These are phyloP conservation scores for Amphipyra berbera DNA, from an alignment of 2,888 invertebrate species.

Conservation along the genomic window DNA sequence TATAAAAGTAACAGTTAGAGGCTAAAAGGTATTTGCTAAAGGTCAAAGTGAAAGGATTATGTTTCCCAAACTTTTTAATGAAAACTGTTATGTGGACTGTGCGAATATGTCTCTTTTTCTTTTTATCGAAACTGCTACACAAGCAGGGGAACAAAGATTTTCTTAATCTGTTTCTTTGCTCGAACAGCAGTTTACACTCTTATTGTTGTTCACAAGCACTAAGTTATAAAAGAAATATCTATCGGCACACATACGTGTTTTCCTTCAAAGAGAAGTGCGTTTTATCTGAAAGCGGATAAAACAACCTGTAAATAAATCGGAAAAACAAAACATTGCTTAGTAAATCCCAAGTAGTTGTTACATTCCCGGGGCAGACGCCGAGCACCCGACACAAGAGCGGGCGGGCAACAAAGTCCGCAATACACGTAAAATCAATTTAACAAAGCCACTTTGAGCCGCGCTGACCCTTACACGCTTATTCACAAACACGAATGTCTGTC, in stretches of 20 bases:
- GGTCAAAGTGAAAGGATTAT: conserved; percentile 44
- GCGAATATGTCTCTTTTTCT: conserved; percentile 27
- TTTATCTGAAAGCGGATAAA: conserved; percentile 44
- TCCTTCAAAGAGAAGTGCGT: conserved; percentile 10
- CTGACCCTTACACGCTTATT: conserved; percentile 79
- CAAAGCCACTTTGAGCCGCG: conserved; percentile 84
- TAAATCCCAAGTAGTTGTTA: conserved; percentile 75
- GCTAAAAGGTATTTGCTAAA: conserved; percentile 30
- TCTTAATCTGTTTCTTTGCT: background rate
- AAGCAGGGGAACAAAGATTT: background rate
- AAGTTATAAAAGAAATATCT: conserved; percentile 20
- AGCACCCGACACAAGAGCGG: conserved; percentile 66
- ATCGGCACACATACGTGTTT: conserved; percentile 19
- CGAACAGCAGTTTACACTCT: conserved; percentile 14
- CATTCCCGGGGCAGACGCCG: conserved; percentile 62
- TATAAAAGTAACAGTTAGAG: conserved; percentile 26
- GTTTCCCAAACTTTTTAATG: conserved; percentile 43
- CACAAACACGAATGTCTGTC: conserved; percentile 66
- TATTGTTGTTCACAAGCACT: conserved; percentile 21
- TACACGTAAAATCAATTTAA: conserved; percentile 89
- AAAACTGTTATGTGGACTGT: conserved; percentile 27
- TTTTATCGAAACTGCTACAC: conserved; percentile 19
- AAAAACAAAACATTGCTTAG: conserved; percentile 68
- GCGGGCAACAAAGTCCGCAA: conserved; percentile 76
- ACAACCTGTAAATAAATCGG: conserved; percentile 46